Evolutionary conservation across 2,113 vertebrate genomes (phyloP), one percentile per base, ranked within the genome.

Genomic region (Salvelinus fontinalis): DNA sequence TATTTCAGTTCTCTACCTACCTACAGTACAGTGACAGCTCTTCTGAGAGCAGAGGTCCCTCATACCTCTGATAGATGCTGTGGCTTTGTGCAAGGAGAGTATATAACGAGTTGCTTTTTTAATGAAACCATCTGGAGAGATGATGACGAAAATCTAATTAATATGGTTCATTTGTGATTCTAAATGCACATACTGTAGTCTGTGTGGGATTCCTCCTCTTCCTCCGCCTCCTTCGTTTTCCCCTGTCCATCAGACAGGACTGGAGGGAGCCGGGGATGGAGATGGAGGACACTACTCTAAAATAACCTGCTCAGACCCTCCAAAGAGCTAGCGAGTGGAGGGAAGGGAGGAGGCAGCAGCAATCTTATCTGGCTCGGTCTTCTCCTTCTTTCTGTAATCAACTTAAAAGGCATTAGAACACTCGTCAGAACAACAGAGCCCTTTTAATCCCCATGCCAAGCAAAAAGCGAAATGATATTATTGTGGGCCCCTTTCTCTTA

Each of bases 51-150:
- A 79, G 71, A 29, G 26, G 16, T 29, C 65, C 24, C 24, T 16
- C 26, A 1, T 39, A 24, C 44, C 22, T 29, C 48, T 3, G 26
- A n/a, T 16, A 20, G 26, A 16, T 31, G 51, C 22, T 5, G 22
- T 3, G 14, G 67, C 59, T 62, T 79, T 7, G 0, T 77, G 64
- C 73, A 49, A 29, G 66, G 72, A 72, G 57, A 72, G 74, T 84
- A 83, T 80, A 70, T 68, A 84, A 85, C 85, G 74, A 79, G 70
- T 76, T 72, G 49, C 22, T 57, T 51, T 59, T 82, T 75, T 62
- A 83, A 89, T 88, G 62, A 79, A 87, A 87, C 80, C 73, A 84
- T 87, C 81, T 84, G 73, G 66, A 77, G 48, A 77, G 78, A 79
- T 60, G 66, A 79, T 66, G 75, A 80, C 57, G 49, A 71, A 14